These are phyloP conservation scores for Epirrhoe tristata DNA, from an alignment of 2,888 invertebrate species.

Conservation along the genomic window DNA sequence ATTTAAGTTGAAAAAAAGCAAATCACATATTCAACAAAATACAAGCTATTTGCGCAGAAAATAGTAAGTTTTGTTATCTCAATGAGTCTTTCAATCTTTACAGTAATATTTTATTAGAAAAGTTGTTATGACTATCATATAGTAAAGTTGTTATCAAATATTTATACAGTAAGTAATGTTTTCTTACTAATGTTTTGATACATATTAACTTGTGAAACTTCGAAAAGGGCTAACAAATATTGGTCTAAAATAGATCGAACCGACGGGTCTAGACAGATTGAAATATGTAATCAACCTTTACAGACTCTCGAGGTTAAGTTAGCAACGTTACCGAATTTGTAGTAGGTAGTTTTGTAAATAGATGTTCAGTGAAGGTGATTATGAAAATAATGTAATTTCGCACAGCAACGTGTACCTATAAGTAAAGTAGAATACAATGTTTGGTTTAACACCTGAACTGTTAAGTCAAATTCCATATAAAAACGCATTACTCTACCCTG, in stretches of 20 bases:
- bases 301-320: slow-evolving; percentile 4
- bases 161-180: neutral
- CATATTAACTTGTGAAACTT: neutral
- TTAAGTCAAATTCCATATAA: neutral
- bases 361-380: neutral
- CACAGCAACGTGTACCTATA: too few species aligned
- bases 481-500: neutral
- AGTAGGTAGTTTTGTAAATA: neutral
- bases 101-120: neutral
- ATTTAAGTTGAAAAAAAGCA: too few species aligned
- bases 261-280: slow-evolving; percentile 22
- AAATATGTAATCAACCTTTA: slow-evolving; percentile 19
- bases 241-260: slow-evolving; percentile 15
- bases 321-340: neutral
- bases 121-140: neutral
- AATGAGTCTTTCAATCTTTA: neutral
- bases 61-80: too few species aligned
- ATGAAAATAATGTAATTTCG: neutral
- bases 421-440: neutral
- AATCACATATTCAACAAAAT: too few species aligned
- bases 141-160: too few species aligned
- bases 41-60: too few species aligned
- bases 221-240: slow-evolving; percentile 18
- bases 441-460: neutral
- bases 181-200: neutral